phyloP scores from a whole-genome alignment of 2,797 vertebrate genomes.

The Miichthys miiuy region DNA sequence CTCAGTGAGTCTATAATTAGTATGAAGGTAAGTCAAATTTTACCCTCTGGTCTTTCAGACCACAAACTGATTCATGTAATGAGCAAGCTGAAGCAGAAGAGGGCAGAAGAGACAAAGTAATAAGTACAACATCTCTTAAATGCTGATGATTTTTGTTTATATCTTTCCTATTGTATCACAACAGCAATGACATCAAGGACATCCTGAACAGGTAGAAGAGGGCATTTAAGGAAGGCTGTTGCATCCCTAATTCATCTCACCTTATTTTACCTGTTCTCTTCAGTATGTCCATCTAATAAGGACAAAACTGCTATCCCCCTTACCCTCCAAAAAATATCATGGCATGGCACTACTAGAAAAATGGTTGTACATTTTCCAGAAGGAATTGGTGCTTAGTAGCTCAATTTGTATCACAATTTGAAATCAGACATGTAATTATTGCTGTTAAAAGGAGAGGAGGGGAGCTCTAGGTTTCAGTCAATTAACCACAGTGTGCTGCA shows the following conservation, averaged over 20 bases:
- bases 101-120: constrained; percentile 65
- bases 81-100: constrained; percentile 50
- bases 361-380: not conserved
- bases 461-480: constrained; percentile 8
- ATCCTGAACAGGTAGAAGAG: no score
- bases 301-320: no score
- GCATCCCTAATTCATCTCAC: not conserved
- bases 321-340: not conserved
- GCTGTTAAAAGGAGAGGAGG: not conserved
- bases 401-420: not conserved
- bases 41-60: not conserved
- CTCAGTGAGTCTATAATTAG: not conserved
- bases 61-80: constrained; percentile 37
- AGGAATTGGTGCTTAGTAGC: not conserved
- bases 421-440: constrained; percentile 15
- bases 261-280: not conserved
- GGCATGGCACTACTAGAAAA: no score
- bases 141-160: not conserved
- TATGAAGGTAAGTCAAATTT: not conserved
- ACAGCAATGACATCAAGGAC: not conserved
- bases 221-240: not conserved
- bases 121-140: not conserved
- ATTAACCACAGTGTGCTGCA: constrained; percentile 1
- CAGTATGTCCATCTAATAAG: not conserved
- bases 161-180: not conserved